Evolutionary conservation across 2,888 invertebrate genomes (phyloP), one percentile per base, ranked within the genome.

Genomic region (Carcina quercana): DNA sequence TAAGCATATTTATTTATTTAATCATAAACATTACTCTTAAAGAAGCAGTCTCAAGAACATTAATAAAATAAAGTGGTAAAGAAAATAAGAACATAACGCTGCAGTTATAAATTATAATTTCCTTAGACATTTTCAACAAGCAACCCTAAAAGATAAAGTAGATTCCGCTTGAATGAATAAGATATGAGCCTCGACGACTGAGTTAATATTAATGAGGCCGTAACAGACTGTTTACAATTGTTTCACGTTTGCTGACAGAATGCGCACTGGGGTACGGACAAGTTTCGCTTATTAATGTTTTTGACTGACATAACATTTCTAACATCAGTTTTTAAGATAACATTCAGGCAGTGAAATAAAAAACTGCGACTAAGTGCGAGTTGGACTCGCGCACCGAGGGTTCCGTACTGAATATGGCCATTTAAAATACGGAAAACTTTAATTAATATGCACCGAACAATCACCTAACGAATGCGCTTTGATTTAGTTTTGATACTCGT

Each of bases 131-230:
- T 28, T 19, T 26, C 25, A 34, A 39, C 37, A 32, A 42, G 33
- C 41, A 42, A 41, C 38, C 38, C 40, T 40, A 37, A 35, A 37
- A 47, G 48, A 50, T 50, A 48, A 45, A 46, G 41, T 40, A 39
- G 42, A 50, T 50, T 49, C 48, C 39, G 38, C 45, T 47, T 45
- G 44, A 44, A 47, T 49, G 51, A 53, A 55, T 53, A 51, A 55
- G 47, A 44, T 50, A 53, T 53, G 43, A 51, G 47, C 35, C n/a
- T 30, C 39, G 42, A 39, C 42, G 39, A 34, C 35, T 10, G 31
- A 39, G 34, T 58, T 52, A 54, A 53, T 54, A 56, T 56, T 54
- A 52, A 58, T 53, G 52, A 50, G 47, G 30, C 40, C 36, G 50
- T 50, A 50, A 50, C 42, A 33, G 42, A 38, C 38, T 56, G 48